Percentiles rank a stretch among this genome's conserved stretches.
These are phyloP conservation scores for Gymnoscopelus microlampas DNA, from an alignment of 2,797 vertebrate genomes.

Conservation along the genomic window DNA sequence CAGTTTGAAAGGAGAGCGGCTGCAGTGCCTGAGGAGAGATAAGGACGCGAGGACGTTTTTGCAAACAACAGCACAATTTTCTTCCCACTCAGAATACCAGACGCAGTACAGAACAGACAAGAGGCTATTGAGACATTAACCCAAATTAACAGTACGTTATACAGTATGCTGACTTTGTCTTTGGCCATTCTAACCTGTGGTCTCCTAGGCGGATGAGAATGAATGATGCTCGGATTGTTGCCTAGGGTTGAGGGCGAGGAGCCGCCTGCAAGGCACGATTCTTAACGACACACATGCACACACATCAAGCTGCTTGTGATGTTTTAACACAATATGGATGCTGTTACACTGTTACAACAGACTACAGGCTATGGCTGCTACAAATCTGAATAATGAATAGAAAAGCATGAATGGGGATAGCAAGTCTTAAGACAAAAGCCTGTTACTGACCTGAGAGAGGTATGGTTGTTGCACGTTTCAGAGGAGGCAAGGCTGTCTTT, in stretches of 20 bases:
- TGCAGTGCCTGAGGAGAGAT: conserved; percentile 66
- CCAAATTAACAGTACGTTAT: conserved; percentile 6
- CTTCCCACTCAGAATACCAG: conserved; percentile 26
- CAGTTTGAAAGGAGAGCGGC: conserved; percentile 51
- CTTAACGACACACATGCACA: conserved; percentile 37
- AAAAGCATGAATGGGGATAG: not conserved
- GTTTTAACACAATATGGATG: not conserved
- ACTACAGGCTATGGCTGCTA: not conserved
- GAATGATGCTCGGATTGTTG: conserved; percentile 82
- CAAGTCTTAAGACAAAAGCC: not conserved
- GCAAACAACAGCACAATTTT: conserved; percentile 14
- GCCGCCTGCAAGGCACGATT: conserved; percentile 54
- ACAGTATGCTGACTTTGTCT: conserved; percentile 12
- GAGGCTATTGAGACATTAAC: conserved; percentile 10
- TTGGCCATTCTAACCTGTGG: conserved; percentile 77
- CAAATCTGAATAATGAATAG: conserved; percentile 2
- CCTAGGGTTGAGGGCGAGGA: conserved; percentile 56
- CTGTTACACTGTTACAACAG: conserved; percentile 7
- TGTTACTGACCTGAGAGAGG: conserved; percentile 66
- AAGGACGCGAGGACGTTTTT: conserved; percentile 45
- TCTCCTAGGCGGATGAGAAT: conserved; percentile 82
- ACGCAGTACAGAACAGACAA: conserved; percentile 18
- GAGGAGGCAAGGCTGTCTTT: conserved; percentile 57
- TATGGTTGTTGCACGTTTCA: conserved; percentile 58
- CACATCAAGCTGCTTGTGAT: not conserved